Conservation (phyloP, 2,113 vertebrate species). For the Atherinomorus stipes region DNA sequence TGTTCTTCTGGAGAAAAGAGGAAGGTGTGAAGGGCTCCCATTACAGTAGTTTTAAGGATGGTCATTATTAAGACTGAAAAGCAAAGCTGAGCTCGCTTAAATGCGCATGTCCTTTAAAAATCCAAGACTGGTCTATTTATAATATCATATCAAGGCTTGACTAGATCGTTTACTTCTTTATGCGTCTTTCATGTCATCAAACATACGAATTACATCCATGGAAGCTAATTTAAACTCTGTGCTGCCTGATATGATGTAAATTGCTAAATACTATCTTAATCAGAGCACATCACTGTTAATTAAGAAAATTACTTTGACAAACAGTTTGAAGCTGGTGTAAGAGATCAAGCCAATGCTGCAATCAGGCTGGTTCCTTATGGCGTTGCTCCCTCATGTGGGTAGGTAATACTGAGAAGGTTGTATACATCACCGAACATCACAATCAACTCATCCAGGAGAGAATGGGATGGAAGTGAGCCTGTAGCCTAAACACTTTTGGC, state of each 20-base stretch:
- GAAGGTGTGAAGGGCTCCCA: slow-evolving; percentile 66
- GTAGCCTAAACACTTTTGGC: slow-evolving; percentile 24
- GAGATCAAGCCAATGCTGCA: slow-evolving; percentile 59
- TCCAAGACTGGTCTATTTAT: slow-evolving; percentile 26
- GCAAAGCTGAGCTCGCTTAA: slow-evolving; percentile 39
- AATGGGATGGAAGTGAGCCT: slow-evolving; percentile 14
- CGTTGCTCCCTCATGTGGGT: slow-evolving; percentile 61
- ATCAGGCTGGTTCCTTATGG: slow-evolving; percentile 65
- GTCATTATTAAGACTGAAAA: slow-evolving; percentile 50
- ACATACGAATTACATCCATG: slow-evolving; percentile 55
- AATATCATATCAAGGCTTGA: slow-evolving; percentile 52
- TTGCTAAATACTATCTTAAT: slow-evolving; percentile 78
- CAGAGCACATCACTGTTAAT: slow-evolving; percentile 72
- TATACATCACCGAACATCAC: slow-evolving; percentile 41
- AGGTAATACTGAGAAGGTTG: slow-evolving; percentile 34
- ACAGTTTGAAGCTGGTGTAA: slow-evolving; percentile 59
- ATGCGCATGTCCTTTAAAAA: slow-evolving; percentile 44
- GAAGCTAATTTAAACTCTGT: slow-evolving; percentile 60
- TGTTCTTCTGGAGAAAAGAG: slow-evolving; percentile 53
- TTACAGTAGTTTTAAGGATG: slow-evolving; percentile 56
- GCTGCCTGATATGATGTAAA: slow-evolving; percentile 69
- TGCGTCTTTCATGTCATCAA: slow-evolving; percentile 50
- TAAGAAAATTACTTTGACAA: slow-evolving; percentile 77
- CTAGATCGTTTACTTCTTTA: slow-evolving; percentile 55
- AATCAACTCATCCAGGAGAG: slow-evolving; percentile 45